phyloP scores from a whole-genome alignment of 2,113 vertebrate genomes.

The Cephalopterus ornatus region DNA sequence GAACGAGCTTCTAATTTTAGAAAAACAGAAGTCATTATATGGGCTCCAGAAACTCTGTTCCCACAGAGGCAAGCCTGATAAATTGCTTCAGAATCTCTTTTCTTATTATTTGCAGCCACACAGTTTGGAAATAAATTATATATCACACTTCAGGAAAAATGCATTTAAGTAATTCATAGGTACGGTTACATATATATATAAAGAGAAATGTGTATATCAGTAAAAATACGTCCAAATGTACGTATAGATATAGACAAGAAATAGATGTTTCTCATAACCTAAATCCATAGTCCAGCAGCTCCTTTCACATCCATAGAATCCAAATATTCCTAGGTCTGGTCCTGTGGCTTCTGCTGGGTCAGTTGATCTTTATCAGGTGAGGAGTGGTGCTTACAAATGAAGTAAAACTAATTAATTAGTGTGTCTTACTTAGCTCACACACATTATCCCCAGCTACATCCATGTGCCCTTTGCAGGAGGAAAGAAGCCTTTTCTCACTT shows the following conservation, averaged over 20 bases:
- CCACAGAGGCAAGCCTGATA: neutral
- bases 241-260: neutral
- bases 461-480: neutral
- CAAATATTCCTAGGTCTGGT: neutral
- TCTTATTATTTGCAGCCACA: neutral
- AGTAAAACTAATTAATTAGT: neutral
- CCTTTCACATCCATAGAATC: neutral
- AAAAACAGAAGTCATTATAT: neutral
- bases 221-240: neutral
- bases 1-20: slow-evolving; percentile 35
- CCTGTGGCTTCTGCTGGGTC: neutral
- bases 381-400: neutral
- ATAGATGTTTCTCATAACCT: neutral
- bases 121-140: neutral
- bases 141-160: neutral
- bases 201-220: neutral
- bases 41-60: neutral
- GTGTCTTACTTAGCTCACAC: too few species aligned
- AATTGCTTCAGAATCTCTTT: neutral
- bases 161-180: neutral
- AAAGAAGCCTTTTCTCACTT: neutral
- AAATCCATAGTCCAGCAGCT: neutral
- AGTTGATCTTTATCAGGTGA: neutral
- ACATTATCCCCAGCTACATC: neutral
- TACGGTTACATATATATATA: neutral